These are phyloP conservation scores for Oreortyx pictus DNA, from an alignment of 2,797 vertebrate species.

Conservation along the genomic window DNA sequence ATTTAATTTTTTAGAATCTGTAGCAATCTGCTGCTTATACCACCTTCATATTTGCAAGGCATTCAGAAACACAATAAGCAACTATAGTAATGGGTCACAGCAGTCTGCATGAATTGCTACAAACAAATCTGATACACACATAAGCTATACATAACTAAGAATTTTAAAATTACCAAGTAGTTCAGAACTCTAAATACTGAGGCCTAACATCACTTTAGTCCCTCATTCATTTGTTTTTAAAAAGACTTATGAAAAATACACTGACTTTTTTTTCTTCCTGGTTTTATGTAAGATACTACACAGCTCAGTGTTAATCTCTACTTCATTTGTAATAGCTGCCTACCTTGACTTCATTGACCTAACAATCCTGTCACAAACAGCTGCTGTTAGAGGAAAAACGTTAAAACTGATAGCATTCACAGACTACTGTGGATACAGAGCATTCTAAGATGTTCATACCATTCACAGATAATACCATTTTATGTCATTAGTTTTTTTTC, in stretches of 20 bases:
- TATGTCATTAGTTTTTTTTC: not conserved
- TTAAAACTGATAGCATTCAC: conserved; percentile 20
- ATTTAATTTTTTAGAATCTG: not conserved
- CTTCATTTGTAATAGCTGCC: not conserved
- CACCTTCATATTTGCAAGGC: not conserved
- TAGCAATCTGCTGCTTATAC: not conserved
- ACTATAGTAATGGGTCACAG: not conserved
- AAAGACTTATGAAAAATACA: not conserved
- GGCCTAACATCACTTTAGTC: not conserved
- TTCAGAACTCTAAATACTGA: not conserved
- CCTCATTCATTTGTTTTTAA: not conserved
- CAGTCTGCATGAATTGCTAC: not conserved
- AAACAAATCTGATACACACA: not conserved
- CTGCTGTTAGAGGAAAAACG: not conserved
- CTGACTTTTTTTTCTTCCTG: not conserved
- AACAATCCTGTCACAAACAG: conserved; percentile 30
- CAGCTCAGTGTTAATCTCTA: not conserved
- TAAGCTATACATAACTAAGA: not conserved
- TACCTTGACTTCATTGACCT: not conserved
- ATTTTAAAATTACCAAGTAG: not conserved
- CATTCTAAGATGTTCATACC: conserved; percentile 8
- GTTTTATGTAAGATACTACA: not conserved
- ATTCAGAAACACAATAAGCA: not conserved
- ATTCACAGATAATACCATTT: not conserved
- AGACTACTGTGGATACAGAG: not conserved